These are phyloP conservation scores for Bombyx mandarina DNA, from an alignment of 1,140 invertebrate species.

Conservation along the genomic window DNA sequence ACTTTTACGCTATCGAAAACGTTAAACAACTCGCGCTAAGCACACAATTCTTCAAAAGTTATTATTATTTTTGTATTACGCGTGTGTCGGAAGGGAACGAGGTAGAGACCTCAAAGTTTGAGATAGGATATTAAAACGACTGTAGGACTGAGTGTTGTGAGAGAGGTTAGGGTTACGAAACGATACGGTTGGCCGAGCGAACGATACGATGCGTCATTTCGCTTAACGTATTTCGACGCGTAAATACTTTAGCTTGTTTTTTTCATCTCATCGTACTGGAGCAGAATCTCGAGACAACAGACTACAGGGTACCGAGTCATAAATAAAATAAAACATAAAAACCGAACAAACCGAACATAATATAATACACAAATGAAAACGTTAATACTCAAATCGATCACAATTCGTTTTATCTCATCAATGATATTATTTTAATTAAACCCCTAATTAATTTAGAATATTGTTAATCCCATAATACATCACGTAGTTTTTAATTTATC, in stretches of 20 bases:
- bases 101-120: no score
- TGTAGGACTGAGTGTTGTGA: constrained; percentile 15
- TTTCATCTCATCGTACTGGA: constrained; percentile 24
- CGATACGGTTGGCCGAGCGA: constrained; percentile 6
- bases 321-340: constrained; percentile 27
- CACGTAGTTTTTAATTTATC: constrained; percentile 43
- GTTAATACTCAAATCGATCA: constrained; percentile 58
- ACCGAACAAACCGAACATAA: constrained; percentile 48
- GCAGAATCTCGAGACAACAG: constrained; percentile 46
- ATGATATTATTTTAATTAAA: constrained; percentile 28
- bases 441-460: constrained; percentile 17
- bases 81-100: no score
- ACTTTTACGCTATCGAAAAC: no score
- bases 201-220: constrained; percentile 6
- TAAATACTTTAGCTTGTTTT: constrained; percentile 19
- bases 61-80: constrained; percentile 30
- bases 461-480: constrained; percentile 36
- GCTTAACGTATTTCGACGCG: constrained; percentile 29
- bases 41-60: constrained; percentile 12
- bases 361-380: constrained; percentile 36
- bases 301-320: constrained; percentile 58
- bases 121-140: not conserved
- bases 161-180: constrained; percentile 18
- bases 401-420: constrained; percentile 28
- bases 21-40: no score